phyloP scores from a whole-genome alignment of 2,113 vertebrate species.

The Electrona antarctica region DNA sequence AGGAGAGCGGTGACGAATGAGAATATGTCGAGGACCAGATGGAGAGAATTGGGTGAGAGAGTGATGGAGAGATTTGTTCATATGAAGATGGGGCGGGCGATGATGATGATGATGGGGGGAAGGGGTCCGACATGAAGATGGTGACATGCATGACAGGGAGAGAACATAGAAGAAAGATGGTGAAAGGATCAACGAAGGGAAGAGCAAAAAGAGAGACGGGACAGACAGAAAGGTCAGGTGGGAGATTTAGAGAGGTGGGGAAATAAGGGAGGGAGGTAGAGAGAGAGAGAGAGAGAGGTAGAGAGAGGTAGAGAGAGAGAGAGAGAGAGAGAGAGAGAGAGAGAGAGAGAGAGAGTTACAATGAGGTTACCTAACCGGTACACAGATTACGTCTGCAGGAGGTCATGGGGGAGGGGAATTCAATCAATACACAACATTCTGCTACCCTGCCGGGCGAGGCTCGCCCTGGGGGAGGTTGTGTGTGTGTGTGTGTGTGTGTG shows the following conservation, averaged over 20 bases:
- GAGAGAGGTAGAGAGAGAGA: neutral
- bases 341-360: constrained; percentile 41
- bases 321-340: neutral
- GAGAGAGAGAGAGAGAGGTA: constrained; percentile 1
- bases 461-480: neutral
- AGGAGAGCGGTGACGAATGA: too few species aligned
- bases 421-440: constrained; percentile 62
- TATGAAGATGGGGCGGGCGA: too few species aligned
- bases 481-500: constrained; percentile 4
- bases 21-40: too few species aligned
- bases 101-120: neutral
- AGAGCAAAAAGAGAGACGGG: constrained; percentile 23
- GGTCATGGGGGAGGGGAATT: constrained; percentile 40
- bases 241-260: constrained; percentile 46
- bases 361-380: constrained; percentile 50
- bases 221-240: constrained; percentile 23
- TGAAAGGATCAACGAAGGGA: constrained; percentile 17
- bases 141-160: constrained; percentile 30
- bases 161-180: constrained; percentile 1
- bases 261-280: constrained; percentile 6
- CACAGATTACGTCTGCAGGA: constrained; percentile 36
- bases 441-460: neutral
- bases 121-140: constrained; percentile 18
- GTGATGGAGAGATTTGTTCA: neutral
- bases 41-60: neutral